Conservation (phyloP, 2,797 vertebrate species). For the Lepus townsendii region DNA sequence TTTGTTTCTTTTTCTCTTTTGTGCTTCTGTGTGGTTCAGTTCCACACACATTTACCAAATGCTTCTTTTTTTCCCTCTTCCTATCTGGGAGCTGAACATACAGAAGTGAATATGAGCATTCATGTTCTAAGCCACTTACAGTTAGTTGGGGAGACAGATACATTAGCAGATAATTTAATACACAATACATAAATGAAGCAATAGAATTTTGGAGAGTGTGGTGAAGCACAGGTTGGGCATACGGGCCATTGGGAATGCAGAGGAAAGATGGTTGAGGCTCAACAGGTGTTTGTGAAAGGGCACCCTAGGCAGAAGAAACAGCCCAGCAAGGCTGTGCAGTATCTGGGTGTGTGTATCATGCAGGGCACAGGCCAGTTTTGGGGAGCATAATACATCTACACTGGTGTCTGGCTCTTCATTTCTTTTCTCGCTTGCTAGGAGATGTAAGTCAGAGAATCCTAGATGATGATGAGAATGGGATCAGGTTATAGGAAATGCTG, state of each 20-base stretch:
- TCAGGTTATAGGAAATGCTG: no score
- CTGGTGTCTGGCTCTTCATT: neutral
- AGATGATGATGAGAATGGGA: neutral
- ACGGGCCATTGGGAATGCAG: neutral
- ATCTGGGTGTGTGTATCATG: neutral
- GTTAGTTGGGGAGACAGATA: neutral
- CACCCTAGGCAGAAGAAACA: neutral
- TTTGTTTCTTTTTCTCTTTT: neutral
- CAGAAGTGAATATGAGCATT: neutral
- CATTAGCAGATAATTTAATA: neutral
- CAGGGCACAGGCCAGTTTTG: accelerated
- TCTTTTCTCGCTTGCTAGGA: neutral
- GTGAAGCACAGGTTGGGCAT: neutral
- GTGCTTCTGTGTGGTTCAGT: neutral
- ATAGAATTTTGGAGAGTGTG: neutral
- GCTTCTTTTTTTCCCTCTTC: neutral
- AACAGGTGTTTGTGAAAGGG: neutral
- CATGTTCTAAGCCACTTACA: neutral
- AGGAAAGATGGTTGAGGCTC: neutral
- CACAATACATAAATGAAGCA: neutral
- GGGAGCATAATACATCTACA: neutral
- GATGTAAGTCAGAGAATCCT: neutral
- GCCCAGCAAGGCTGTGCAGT: accelerated
- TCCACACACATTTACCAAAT: neutral
- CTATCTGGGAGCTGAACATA: neutral